Conservation (phyloP, 2,113 vertebrate species). For the Hystrix brachyura region DNA sequence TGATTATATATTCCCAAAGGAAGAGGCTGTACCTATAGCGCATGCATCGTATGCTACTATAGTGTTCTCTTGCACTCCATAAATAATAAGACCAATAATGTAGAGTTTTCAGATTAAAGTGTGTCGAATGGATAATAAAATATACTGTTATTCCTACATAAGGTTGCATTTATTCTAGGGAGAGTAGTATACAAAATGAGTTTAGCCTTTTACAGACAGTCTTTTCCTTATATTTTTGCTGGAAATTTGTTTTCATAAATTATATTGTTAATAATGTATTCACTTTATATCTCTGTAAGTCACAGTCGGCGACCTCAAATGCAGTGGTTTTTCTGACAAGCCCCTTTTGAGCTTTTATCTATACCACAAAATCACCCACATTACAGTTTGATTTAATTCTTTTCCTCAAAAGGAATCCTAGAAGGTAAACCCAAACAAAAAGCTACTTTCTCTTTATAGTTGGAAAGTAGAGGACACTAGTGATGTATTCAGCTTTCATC, state of each 20-base stretch:
- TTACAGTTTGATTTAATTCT: constrained; percentile 60
- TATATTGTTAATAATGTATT: constrained; percentile 73
- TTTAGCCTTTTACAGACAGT: constrained; percentile 54
- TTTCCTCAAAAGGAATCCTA: constrained; percentile 45
- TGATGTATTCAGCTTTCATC: not conserved
- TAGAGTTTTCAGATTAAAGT: constrained; percentile 63
- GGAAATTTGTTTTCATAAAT: constrained; percentile 29
- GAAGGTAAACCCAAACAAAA: constrained; percentile 55
- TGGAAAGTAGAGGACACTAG: not conserved
- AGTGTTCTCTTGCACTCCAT: constrained; percentile 54
- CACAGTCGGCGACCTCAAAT: constrained; percentile 73
- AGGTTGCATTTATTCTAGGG: constrained; percentile 44
- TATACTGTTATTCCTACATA: not conserved
- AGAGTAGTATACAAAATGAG: constrained; percentile 24
- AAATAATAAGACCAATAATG: constrained; percentile 72
- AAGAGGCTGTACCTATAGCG: not conserved
- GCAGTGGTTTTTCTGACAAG: constrained; percentile 46
- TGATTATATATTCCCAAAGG: not conserved
- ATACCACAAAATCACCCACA: constrained; percentile 52
- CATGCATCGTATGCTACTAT: not conserved
- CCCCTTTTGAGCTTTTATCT: constrained; percentile 66
- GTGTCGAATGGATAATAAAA: constrained; percentile 46
- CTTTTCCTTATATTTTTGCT: constrained; percentile 41
- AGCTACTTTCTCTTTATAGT: not conserved
- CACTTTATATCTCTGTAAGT: constrained; percentile 63